These are phyloP conservation scores for Callionymus lyra DNA, from an alignment of 2,113 vertebrate genomes.

Conservation along the genomic window DNA sequence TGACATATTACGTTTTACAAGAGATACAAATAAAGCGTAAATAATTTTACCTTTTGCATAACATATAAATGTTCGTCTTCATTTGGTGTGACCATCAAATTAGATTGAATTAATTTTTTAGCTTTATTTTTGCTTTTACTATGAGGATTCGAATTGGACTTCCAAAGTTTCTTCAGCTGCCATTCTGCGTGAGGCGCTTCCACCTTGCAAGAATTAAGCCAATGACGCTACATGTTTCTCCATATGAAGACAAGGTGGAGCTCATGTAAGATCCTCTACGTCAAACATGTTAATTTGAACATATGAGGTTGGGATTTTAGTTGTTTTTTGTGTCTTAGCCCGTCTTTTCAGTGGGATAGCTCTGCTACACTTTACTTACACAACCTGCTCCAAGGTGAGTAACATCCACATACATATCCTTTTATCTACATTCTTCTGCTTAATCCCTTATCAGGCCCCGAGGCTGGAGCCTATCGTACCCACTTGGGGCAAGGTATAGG, in stretches of 20 bases:
- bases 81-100: too few species aligned
- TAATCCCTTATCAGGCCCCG: too few species aligned
- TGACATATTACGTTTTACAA: too few species aligned
- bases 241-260: constrained; percentile 59
- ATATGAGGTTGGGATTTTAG: neutral
- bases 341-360: constrained; percentile 74
- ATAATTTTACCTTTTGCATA: too few species aligned
- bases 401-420: constrained; percentile 37
- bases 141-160: constrained; percentile 62
- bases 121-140: too few species aligned
- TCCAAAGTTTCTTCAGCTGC: constrained; percentile 71
- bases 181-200: constrained; percentile 76
- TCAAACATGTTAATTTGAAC: too few species aligned
- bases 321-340: constrained; percentile 55
- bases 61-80: too few species aligned
- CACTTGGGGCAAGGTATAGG: too few species aligned
- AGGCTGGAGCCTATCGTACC: too few species aligned
- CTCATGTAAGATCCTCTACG: constrained; percentile 66
- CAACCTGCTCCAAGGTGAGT: constrained; percentile 74
- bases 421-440: too few species aligned
- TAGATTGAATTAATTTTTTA: too few species aligned
- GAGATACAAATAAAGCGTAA: too few species aligned
- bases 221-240: constrained; percentile 67
- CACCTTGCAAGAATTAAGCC: constrained; percentile 73
- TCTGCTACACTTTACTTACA: constrained; percentile 78